Percentiles rank a stretch among this genome's conserved stretches.
Evolutionary conservation across 2,113 vertebrate genomes (phyloP).

Genomic region (Antechinus stuartii): DNA sequence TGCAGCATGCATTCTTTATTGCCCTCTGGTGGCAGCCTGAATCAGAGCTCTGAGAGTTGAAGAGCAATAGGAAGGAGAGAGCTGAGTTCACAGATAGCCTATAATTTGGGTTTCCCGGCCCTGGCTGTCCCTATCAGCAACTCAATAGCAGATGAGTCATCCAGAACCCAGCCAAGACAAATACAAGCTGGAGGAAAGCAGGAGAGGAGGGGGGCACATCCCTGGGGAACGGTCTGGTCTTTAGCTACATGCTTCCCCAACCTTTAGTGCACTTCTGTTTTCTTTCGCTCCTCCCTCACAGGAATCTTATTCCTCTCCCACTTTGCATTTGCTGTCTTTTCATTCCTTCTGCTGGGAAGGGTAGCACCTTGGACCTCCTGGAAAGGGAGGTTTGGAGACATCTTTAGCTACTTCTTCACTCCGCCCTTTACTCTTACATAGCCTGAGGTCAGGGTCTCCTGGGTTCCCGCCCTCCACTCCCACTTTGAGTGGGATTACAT

Average conservation of each 20-base stretch:
- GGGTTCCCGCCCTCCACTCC: conserved; percentile 66
- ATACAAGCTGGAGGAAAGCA: conserved; percentile 55
- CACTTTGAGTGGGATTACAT: conserved; percentile 75
- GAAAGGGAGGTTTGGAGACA: background rate
- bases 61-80: conserved; percentile 64
- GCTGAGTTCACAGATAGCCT: conserved; percentile 78
- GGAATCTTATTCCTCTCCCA: conserved; percentile 37
- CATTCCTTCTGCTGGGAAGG: background rate
- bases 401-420: conserved; percentile 9
- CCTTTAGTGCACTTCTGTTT: conserved; percentile 61
- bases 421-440: conserved; percentile 52
- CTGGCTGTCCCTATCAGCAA: conserved; percentile 79
- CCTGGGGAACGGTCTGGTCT: conserved; percentile 44
- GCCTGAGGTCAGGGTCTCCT: conserved; percentile 75
- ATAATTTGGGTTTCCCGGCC: conserved; percentile 80
- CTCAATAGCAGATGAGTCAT: conserved; percentile 81
- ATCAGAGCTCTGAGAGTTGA: conserved; percentile 52
- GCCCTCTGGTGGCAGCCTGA: conserved; percentile 65
- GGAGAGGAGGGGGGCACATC: conserved; percentile 33
- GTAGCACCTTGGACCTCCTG: background rate
- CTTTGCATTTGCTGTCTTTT: background rate
- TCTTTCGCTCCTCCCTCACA: conserved; percentile 61
- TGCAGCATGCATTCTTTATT: conserved; percentile 28
- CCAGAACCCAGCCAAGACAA: conserved; percentile 78
- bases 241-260: conserved; percentile 68